phyloP scores from a whole-genome alignment of 2,797 vertebrate species.

The Ambastaia sidthimunki region DNA sequence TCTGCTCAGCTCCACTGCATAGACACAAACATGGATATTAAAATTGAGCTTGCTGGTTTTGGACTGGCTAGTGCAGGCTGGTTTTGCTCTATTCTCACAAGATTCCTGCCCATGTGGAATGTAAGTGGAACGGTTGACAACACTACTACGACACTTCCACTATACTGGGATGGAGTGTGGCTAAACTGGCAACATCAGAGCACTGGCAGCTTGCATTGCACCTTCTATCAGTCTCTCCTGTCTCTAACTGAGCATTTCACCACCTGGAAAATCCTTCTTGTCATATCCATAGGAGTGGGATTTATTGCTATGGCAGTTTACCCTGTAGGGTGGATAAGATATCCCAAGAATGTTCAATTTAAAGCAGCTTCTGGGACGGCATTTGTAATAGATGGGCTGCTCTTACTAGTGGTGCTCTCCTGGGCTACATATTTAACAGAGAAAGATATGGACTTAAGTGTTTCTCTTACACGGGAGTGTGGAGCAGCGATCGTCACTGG shows the following conservation, averaged over 20 bases:
- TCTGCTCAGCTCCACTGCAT: slow-evolving; percentile 1
- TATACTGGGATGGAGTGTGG: slow-evolving; percentile 96
- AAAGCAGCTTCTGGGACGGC: slow-evolving; percentile 81
- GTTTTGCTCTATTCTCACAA: slow-evolving; percentile 85
- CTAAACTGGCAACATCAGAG: slow-evolving; percentile 91
- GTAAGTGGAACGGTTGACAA: slow-evolving; percentile 87
- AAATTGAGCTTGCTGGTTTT: slow-evolving; percentile 69
- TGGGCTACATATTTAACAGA: slow-evolving; percentile 89
- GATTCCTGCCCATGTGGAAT: slow-evolving; percentile 89
- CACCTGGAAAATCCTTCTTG: slow-evolving; percentile 85
- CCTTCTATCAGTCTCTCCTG: slow-evolving; percentile 88
- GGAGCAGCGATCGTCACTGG: slow-evolving; percentile 87
- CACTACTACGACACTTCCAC: slow-evolving; percentile 86
- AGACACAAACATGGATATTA: slow-evolving; percentile 69
- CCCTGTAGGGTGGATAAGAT: slow-evolving; percentile 77
- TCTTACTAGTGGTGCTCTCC: slow-evolving; percentile 85
- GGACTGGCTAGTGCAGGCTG: slow-evolving; percentile 83
- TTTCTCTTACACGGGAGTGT: slow-evolving; percentile 83
- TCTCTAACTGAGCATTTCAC: slow-evolving; percentile 87
- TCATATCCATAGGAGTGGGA: slow-evolving; percentile 80
- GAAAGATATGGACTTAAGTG: slow-evolving; percentile 82
- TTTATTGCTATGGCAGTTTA: slow-evolving; percentile 77
- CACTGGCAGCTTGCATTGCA: slow-evolving; percentile 91
- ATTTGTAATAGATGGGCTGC: slow-evolving; percentile 81
- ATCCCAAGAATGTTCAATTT: slow-evolving; percentile 74